Evolutionary conservation across 1,140 invertebrate genomes (phyloP), one percentile per base, ranked within the genome.

Genomic region (Belonocnema kinseyi): DNA sequence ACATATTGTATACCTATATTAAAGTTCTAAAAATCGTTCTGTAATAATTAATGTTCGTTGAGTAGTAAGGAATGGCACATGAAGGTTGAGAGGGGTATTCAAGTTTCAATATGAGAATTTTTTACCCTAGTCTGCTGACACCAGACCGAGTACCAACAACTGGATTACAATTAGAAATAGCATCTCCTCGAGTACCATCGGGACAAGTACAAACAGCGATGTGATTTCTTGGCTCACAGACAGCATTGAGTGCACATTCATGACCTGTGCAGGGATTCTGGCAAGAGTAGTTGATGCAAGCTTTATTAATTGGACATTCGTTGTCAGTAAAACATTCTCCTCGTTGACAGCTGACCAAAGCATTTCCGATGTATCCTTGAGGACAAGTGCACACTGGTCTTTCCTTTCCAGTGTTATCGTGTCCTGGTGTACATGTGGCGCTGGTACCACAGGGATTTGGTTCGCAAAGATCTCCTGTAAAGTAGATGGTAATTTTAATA

Each of bases 131-230:
- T 61, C 11, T 33, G 14, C 6, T 6, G 26, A 33, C 13, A 26
- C 58, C 16, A 3, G 58, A 61, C 14, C 58, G 58, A 61, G 58
- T 61, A 21, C 58, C 58, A 61, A 61, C 83, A 19, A 91, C 84
- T n/a, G 84, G 85, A 53, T 89, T 86, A 73, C 90, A 91, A 50
- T 83, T 80, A 16, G 86, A 83, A 0, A 97, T 92, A 7, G 97
- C 96, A 91, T 97, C 95, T n/a, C 97, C 97, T 46, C 95, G 94
- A 87, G 94, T 95, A 72, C 97, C 97, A 50, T 94, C 91, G 0
- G 95, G 95, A 85, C 97, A 98, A 1, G 95, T 95, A 87, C 97
- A 98, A 14, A 97, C 95, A 2, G 96, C 96, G 61, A 96, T 93
- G 86, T 97, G 96, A 82, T 96, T 94, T 74, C 95, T 92, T 0